Percentiles rank a stretch among this genome's conserved stretches.
Conservation (phyloP, 2,113 vertebrate species). For the Sakesphorus luctuosus region DNA sequence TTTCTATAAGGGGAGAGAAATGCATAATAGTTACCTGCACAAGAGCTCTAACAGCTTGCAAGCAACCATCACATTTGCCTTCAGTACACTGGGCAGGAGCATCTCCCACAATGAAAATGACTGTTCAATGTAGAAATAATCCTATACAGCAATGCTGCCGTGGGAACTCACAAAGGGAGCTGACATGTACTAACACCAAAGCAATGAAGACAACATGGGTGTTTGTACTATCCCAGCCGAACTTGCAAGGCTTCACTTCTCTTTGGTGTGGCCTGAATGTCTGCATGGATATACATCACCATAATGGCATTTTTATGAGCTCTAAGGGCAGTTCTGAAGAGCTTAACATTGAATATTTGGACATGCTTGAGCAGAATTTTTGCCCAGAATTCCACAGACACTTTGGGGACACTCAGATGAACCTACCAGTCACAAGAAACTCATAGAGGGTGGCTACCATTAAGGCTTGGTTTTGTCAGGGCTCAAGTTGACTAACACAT, state of each 20-base stretch:
- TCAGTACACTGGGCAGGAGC: not conserved
- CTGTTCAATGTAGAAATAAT: not conserved
- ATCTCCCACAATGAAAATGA: rapidly evolving
- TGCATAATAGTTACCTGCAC: not conserved
- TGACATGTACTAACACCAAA: not conserved
- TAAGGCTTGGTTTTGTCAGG: not conserved
- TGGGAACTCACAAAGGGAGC: not conserved
- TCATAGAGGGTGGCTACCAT: rapidly evolving
- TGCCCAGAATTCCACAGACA: not conserved
- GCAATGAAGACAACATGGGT: not conserved
- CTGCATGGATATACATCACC: not conserved
- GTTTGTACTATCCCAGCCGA: not conserved
- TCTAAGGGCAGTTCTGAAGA: not conserved
- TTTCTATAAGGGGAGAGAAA: not conserved
- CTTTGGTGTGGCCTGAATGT: not conserved
- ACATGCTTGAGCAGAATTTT: not conserved
- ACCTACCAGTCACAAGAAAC: not conserved
- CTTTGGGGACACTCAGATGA: not conserved
- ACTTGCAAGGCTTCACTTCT: not conserved
- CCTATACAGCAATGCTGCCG: not conserved
- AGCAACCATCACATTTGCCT: not conserved
- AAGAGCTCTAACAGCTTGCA: not conserved
- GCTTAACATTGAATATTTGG: not conserved
- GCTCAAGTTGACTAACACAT: not conserved
- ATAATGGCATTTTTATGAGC: not conserved